A percentile compares a stretch with the other conserved stretches of the same genome.
phyloP scores from a whole-genome alignment of 2,797 vertebrate species.

The Oreochromis grahami region DNA sequence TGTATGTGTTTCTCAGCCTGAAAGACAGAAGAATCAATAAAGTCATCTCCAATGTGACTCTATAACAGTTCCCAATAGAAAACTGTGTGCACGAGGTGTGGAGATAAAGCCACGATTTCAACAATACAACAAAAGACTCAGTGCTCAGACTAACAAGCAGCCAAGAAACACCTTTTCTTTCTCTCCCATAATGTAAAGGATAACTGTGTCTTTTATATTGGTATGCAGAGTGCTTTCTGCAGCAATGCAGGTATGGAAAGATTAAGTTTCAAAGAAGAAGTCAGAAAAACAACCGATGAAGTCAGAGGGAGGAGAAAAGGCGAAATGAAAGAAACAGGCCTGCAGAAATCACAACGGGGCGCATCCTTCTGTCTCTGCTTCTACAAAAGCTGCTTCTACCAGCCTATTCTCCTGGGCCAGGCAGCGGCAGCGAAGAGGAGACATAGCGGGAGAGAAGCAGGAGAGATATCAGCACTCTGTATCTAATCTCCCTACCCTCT shows the following conservation, averaged over 20 bases:
- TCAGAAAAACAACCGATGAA: slow-evolving; percentile 8
- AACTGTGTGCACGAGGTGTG: background rate
- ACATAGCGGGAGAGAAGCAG: slow-evolving; percentile 10
- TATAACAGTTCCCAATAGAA: slow-evolving; percentile 25
- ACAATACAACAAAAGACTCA: background rate
- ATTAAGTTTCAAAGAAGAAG: slow-evolving; percentile 8
- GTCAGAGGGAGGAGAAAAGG: background rate
- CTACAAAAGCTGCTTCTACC: slow-evolving; percentile 43
- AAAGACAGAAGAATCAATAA: slow-evolving; percentile 41
- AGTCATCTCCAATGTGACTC: slow-evolving; percentile 51
- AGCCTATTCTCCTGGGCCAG: slow-evolving; percentile 43
- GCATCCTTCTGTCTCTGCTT: slow-evolving; percentile 46
- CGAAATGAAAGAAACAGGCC: slow-evolving; percentile 30
- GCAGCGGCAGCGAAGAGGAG: slow-evolving; percentile 21
- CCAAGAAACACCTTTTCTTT: background rate
- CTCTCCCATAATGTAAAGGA: background rate
- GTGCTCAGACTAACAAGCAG: background rate
- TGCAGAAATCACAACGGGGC: slow-evolving; percentile 49
- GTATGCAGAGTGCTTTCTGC: background rate
- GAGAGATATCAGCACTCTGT: slow-evolving; percentile 58
- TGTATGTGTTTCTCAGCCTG: background rate
- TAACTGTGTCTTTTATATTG: background rate
- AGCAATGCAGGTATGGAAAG: slow-evolving; percentile 7
- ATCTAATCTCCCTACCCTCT: slow-evolving; percentile 69
- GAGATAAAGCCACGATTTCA: background rate